phyloP scores from a whole-genome alignment of 2,113 vertebrate genomes.

The Cyanoderma ruficeps region DNA sequence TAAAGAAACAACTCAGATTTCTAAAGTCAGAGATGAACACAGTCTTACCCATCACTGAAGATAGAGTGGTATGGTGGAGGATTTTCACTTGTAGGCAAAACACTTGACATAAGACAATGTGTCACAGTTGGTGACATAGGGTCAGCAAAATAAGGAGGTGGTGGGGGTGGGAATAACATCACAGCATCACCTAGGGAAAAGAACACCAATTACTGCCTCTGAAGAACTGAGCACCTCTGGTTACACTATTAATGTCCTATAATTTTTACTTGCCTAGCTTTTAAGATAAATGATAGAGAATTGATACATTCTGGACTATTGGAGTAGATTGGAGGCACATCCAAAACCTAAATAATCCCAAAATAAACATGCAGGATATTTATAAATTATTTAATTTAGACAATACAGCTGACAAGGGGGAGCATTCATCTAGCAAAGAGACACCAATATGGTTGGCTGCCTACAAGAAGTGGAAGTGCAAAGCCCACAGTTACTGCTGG shows the following conservation, averaged over 20 bases:
- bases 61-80: constrained; percentile 77
- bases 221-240: background rate
- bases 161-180: constrained; percentile 78
- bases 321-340: background rate
- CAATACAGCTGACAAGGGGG: background rate
- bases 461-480: background rate
- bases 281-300: background rate
- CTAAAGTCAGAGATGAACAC: background rate
- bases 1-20: background rate
- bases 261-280: background rate
- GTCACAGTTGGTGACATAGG: constrained; percentile 14
- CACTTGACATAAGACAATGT: background rate
- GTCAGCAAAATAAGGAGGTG: constrained; percentile 79
- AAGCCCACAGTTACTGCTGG: background rate
- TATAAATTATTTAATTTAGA: background rate
- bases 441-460: background rate
- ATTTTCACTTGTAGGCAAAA: constrained; percentile 47
- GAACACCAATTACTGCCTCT: background rate
- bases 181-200: constrained; percentile 73
- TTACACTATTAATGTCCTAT: background rate
- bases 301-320: background rate
- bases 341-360: background rate
- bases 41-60: constrained; percentile 74
- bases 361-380: background rate
- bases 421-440: background rate